Evolutionary conservation across 2,113 vertebrate species (phyloP), one percentile per base, ranked within the genome.

Genomic region (Sardina pilchardus): DNA sequence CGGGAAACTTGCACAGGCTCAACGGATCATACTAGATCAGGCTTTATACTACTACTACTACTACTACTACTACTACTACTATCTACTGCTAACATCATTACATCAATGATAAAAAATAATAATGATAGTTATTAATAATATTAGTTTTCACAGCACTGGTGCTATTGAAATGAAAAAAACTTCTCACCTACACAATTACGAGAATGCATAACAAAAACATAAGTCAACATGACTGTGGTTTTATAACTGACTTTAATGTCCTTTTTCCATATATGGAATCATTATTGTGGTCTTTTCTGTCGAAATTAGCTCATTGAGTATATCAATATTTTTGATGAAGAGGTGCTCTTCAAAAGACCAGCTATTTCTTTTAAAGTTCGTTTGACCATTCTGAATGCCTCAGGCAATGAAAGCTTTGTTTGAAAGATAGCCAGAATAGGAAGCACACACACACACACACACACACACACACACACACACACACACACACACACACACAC

Each of bases 61-160:
- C 42, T 80, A 53, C 87, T 81, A 84, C 80, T 44, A 82, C 48
- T 50, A 50, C 48, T 16, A 50, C 14, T 50, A 50, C n/a, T n/a
- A n/a, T n/a, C n/a, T n/a, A n/a, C n/a, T n/a, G n/a, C n/a, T n/a
- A n/a, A n/a, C n/a, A n/a, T n/a, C n/a, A n/a, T n/a, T n/a, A 50
- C 10, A 50, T 50, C 48, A 50, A 39, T 39, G 4, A 39, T 14
- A 50, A 16, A 12, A 12, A 50, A 47, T 50, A 50, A 3, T 50
- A 50, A 16, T 17, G 16, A 50, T 17, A 50, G 48, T 50, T 16
- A 50, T 12, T 50, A 17, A 16, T 50, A 50, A 16, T 50, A 50
- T 7, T 12, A 47, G 14, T 71, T 0, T 34, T 71, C 26, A 14
- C 26, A 71, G 7, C 30, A 71, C 30, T 71, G 63, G 16, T 12